Conservation (phyloP, 2,797 vertebrate genomes). For the Pseudochirops cupreus region DNA sequence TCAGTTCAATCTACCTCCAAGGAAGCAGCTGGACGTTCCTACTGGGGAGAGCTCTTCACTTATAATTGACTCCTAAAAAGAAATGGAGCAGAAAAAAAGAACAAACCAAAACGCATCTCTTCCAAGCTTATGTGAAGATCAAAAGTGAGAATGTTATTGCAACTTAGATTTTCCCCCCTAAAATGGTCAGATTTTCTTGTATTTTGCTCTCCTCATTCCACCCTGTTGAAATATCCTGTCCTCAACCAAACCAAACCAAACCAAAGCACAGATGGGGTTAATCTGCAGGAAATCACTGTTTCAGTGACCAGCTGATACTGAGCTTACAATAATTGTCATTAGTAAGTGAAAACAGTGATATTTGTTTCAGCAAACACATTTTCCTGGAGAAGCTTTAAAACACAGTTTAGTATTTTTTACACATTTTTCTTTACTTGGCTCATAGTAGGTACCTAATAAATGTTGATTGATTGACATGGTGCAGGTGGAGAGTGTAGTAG, state of each 20-base stretch:
- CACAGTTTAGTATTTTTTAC: too few species aligned
- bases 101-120: neutral
- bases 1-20: conserved; percentile 11
- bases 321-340: neutral
- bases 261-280: neutral
- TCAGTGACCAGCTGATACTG: neutral
- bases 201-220: conserved; percentile 43
- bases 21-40: conserved; percentile 23
- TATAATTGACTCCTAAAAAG: conserved; percentile 59
- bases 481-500: neutral
- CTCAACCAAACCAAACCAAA: neutral
- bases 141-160: conserved; percentile 8
- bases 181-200: conserved; percentile 41
- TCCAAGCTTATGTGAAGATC: conserved; percentile 11
- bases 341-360: conserved; percentile 1
- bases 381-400: conserved; percentile 22
- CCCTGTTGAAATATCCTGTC: conserved; percentile 30
- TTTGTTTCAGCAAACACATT: conserved; percentile 25
- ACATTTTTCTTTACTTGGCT: neutral
- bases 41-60: neutral
- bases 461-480: neutral
- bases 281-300: neutral
- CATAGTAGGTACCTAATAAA: neutral
- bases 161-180: neutral
- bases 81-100: conserved; percentile 1